Conservation (phyloP, 2,113 vertebrate species). For the Speoplatyrhinus poulsoni region DNA sequence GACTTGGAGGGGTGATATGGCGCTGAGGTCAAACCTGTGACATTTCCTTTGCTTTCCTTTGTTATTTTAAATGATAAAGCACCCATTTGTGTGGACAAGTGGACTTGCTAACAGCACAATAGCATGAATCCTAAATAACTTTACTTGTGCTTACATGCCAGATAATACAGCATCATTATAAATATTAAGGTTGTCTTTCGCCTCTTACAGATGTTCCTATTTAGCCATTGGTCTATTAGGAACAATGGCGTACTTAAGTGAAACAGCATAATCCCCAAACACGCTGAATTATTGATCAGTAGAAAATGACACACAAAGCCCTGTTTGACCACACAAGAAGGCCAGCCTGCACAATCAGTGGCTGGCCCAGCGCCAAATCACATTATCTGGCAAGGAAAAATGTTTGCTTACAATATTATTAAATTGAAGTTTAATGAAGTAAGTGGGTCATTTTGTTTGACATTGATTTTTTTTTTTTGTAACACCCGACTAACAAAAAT, state of each 20-base stretch:
- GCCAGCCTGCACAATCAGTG: background rate
- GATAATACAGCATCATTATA: background rate
- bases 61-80: no score
- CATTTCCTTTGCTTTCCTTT: no score
- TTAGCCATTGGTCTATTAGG: constrained; percentile 11
- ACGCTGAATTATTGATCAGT: constrained; percentile 58
- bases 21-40: no score
- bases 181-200: background rate
- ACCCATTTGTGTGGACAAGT: no score
- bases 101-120: no score
- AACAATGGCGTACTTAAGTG: constrained; percentile 45
- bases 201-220: background rate
- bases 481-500: constrained; percentile 15
- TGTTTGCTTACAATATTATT: constrained; percentile 10
- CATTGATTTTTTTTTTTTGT: constrained; percentile 26
- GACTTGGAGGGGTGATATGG: no score
- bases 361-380: background rate
- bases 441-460: constrained; percentile 20
- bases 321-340: constrained; percentile 36
- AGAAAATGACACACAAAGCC: constrained; percentile 51
- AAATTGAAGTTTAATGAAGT: constrained; percentile 35
- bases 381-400: constrained; percentile 5
- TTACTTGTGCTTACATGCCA: no score
- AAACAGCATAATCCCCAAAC: constrained; percentile 55
- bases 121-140: no score